A percentile compares a stretch with the other conserved stretches of the same genome.
Evolutionary conservation across 2,888 invertebrate species (phyloP).

Genomic region (Noctua pronuba): DNA sequence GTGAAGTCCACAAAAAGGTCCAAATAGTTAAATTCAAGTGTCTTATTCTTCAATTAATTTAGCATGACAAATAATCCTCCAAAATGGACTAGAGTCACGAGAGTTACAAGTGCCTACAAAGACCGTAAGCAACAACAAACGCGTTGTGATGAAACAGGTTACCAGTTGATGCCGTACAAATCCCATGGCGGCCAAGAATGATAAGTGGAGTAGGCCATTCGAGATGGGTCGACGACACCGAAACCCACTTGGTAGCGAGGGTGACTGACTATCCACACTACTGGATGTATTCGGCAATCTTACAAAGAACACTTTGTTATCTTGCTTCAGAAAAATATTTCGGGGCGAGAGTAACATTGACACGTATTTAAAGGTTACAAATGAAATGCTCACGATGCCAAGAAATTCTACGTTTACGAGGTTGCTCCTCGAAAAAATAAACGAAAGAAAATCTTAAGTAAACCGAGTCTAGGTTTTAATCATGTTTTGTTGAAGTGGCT

Average conservation of each 20-base stretch:
- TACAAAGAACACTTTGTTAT: background rate
- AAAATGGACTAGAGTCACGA: background rate
- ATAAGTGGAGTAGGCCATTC: constrained; percentile 64
- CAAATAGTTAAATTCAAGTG: background rate
- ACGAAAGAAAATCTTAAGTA: background rate
- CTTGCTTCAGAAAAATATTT: background rate
- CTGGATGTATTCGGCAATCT: constrained; percentile 12
- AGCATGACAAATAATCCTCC: background rate
- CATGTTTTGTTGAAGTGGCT: background rate
- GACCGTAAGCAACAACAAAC: constrained; percentile 32
- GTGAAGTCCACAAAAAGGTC: background rate
- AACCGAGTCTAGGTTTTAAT: constrained; percentile 2
- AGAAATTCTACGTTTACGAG: constrained; percentile 13
- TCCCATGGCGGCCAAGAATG: constrained; percentile 53
- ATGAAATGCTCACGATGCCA: constrained; percentile 23
- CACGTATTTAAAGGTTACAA: constrained; percentile 9
- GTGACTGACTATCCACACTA: constrained; percentile 15
- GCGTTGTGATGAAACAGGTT: constrained; percentile 48
- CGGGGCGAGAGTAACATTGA: constrained; percentile 19
- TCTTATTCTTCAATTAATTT: background rate
- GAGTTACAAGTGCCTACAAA: constrained; percentile 28
- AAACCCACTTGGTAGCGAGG: constrained; percentile 39
- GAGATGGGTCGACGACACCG: constrained; percentile 54
- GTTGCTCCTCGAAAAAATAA: background rate
- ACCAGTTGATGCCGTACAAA: constrained; percentile 45